Evolutionary conservation across 2,888 invertebrate genomes (phyloP).

Genomic region (Noctuana brunneofusca): DNA sequence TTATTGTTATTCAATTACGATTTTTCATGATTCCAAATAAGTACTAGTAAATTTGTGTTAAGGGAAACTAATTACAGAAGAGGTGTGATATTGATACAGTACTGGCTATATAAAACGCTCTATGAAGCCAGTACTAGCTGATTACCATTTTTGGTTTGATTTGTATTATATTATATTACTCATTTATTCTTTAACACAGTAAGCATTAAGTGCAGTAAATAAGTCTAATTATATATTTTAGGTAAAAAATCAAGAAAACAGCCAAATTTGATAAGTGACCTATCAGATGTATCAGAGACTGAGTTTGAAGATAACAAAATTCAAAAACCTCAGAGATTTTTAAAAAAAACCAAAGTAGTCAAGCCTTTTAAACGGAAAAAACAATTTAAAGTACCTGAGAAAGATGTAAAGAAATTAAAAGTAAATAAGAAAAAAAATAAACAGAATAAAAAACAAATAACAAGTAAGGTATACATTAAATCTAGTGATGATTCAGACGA

Average conservation of each 20-base stretch:
- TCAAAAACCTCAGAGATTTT: slow-evolving; percentile 10
- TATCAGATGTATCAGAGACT: slow-evolving; percentile 64
- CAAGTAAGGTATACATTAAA: slow-evolving; percentile 46
- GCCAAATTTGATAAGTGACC: slow-evolving; percentile 47
- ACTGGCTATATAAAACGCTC: no score
- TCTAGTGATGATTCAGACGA: slow-evolving; percentile 73
- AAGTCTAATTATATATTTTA: slow-evolving; percentile 43
- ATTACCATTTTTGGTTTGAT: no score
- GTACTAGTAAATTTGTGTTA: no score
- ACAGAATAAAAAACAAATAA: slow-evolving; percentile 41
- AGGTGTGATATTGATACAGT: no score
- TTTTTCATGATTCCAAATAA: no score
- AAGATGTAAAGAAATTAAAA: slow-evolving; percentile 32
- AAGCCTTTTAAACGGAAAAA: slow-evolving; percentile 36
- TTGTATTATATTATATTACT: not conserved
- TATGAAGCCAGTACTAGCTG: no score
- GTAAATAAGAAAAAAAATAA: slow-evolving; percentile 53
- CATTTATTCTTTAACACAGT: not conserved
- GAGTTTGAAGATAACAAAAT: slow-evolving; percentile 54
- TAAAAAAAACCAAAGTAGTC: slow-evolving; percentile 10
- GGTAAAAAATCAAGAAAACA: slow-evolving; percentile 49
- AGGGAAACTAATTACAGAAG: no score
- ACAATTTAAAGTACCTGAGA: slow-evolving; percentile 42
- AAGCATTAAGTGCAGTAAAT: not conserved
- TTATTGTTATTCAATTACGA: no score